Base-by-base conservation (phyloP, 2,888 invertebrate genomes). In the Noctua comes region DNA sequence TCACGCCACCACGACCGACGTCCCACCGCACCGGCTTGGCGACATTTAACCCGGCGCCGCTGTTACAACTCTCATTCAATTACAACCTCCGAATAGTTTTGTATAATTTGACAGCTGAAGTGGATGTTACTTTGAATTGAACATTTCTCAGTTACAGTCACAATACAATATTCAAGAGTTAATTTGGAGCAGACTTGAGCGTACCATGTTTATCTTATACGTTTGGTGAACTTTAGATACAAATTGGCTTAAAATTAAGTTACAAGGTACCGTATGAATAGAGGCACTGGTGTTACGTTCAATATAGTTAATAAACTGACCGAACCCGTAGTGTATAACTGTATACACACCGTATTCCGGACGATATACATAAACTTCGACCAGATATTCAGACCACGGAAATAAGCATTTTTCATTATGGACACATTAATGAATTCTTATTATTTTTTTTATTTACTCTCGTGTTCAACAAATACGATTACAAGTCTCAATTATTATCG, bases 31-130 rank as follows among this genome's bases (percentile, higher is more conserved):
- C 27, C 46, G 21, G 66, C 48, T 76, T 72, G 13, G 68, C 21
- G 70, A 78, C 64, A 83, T 74, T 80, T 59, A 72, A 66, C 16
- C 69, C 51, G 31, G 36, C 31, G 43, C 68, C 66, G 43, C 71
- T 68, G 76, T 74, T 69, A 72, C 51, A 74, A 72, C 65, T 69
- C 66, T 57, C 70, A 85, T 83, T 86, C 73, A 83, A 86, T 86
- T 83, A 80, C 31, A 73, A 70, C 70, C 54, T 76, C n/a, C 54
- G 18, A 68, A 78, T 85, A 79, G 57, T 77, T 78, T 46, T 64
- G 77, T 65, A 71, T 62, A 77, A 79, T 80, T 77, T 73, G 65
- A 73, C 59, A 71, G 70, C n/a, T 64, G 40, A 68, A 68, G 51
- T 72, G 48, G 36, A 68, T 71, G 46, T 68, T 74, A 18, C 36